Percentiles rank a stretch among this genome's conserved stretches.
phyloP scores from a whole-genome alignment of 1,140 invertebrate species.

The Aphelinus certus region DNA sequence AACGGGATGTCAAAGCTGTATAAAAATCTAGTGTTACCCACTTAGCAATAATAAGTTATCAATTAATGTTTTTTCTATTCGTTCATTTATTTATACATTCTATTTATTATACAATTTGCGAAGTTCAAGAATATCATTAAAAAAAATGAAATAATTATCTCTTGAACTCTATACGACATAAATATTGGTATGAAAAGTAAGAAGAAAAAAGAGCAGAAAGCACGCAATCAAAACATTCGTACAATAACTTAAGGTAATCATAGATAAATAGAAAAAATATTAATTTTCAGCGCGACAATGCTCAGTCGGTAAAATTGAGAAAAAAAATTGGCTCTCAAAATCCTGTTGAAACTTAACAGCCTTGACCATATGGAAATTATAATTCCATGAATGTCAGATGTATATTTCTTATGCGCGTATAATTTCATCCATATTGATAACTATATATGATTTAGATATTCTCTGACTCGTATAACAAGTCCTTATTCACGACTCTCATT shows the following conservation, averaged over 20 bases:
- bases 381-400: constrained; percentile 11
- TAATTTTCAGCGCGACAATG: constrained; percentile 39
- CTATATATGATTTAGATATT: constrained; percentile 12
- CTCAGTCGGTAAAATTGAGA: constrained; percentile 31
- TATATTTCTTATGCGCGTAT: background rate
- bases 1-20: constrained; percentile 40
- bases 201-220: constrained; percentile 8
- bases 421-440: background rate
- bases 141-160: background rate
- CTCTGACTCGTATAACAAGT: constrained; percentile 25
- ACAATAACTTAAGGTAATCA: constrained; percentile 31
- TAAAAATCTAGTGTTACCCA: constrained; percentile 39
- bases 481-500: constrained; percentile 14
- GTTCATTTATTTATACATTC: constrained; percentile 34
- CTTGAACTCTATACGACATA: constrained; percentile 15
- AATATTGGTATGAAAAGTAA: constrained; percentile 23
- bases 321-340: constrained; percentile 29
- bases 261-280: constrained; percentile 35
- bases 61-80: constrained; percentile 47
- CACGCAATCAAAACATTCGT: constrained; percentile 17
- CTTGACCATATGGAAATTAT: background rate
- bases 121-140: background rate
- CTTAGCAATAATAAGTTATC: constrained; percentile 52
- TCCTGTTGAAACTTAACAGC: constrained; percentile 29
- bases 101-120: constrained; percentile 27